Conservation (phyloP, 2,888 invertebrate species). For the Drosophila borborema region DNA sequence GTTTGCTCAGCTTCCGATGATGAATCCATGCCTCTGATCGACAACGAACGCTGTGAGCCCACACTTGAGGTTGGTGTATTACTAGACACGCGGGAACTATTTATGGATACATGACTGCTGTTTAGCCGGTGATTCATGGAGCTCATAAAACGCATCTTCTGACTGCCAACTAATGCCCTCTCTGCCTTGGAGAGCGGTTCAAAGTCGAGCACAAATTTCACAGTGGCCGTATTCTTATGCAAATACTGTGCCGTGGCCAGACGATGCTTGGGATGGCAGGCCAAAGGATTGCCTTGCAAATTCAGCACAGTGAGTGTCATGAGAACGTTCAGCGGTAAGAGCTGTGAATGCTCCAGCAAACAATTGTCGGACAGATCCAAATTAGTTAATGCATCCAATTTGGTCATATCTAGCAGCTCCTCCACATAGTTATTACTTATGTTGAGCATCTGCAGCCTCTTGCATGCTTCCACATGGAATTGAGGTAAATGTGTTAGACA, state of each 20-base stretch:
- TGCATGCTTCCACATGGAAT: constrained; percentile 87
- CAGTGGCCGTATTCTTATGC: constrained; percentile 86
- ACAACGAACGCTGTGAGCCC: constrained; percentile 74
- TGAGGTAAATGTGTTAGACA: constrained; percentile 87
- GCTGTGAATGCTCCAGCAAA: constrained; percentile 87
- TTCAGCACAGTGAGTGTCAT: constrained; percentile 86
- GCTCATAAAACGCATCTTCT: constrained; percentile 73
- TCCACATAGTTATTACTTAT: constrained; percentile 89
- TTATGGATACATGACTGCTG: constrained; percentile 51
- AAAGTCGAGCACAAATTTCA: constrained; percentile 87
- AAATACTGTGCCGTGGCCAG: constrained; percentile 86
- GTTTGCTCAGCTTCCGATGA: constrained; percentile 48
- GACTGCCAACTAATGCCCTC: constrained; percentile 85
- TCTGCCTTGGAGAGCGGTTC: constrained; percentile 86
- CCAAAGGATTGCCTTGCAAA: constrained; percentile 88
- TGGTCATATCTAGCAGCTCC: constrained; percentile 87
- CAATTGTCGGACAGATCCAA: constrained; percentile 89
- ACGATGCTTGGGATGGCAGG: constrained; percentile 88
- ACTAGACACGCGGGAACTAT: constrained; percentile 50
- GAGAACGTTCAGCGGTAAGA: constrained; percentile 87
- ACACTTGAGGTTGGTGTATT: constrained; percentile 83
- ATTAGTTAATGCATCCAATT: constrained; percentile 86
- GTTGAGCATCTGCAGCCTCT: constrained; percentile 87
- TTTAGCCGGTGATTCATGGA: constrained; percentile 47
- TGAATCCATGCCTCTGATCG: constrained; percentile 44